phyloP scores from a whole-genome alignment of 2,888 invertebrate species.

The Eristalinus sepulchralis region DNA sequence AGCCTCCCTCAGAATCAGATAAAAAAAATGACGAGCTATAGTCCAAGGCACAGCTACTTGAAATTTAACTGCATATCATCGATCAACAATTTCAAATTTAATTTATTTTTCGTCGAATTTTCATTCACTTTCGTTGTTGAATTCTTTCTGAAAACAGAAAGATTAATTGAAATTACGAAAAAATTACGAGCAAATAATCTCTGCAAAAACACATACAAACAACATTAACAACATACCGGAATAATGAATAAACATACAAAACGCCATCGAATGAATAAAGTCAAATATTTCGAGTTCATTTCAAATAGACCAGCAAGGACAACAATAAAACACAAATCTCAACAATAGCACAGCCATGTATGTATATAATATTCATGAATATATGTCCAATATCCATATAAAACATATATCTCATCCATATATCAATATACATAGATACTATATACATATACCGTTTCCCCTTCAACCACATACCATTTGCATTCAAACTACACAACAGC shows the following conservation, averaged over 20 bases:
- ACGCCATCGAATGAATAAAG: constrained; percentile 52
- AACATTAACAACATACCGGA: constrained; percentile 68
- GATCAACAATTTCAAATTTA: not conserved
- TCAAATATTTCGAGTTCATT: constrained; percentile 52
- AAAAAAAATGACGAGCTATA: too few relatives aligned
- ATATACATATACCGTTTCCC: constrained; percentile 66
- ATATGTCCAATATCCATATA: constrained; percentile 9
- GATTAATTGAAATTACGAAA: not conserved
- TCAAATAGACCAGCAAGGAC: constrained; percentile 60
- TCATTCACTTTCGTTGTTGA: not conserved
- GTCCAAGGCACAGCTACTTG: too few relatives aligned
- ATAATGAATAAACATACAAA: constrained; percentile 73
- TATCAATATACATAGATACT: constrained; percentile 51
- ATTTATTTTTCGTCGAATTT: not conserved
- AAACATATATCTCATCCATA: constrained; percentile 65
- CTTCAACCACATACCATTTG: constrained; percentile 47
- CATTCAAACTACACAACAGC: constrained; percentile 75
- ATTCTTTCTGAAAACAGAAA: not conserved
- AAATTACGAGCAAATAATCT: constrained; percentile 19
- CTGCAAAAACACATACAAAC: constrained; percentile 71
- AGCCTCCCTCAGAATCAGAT: too few relatives aligned
- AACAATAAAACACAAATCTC: constrained; percentile 57
- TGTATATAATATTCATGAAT: constrained; percentile 52
- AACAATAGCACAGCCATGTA: constrained; percentile 66
- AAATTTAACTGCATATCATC: not conserved